Evolutionary conservation across 2,113 vertebrate genomes (phyloP), one percentile per base, ranked within the genome.

Genomic region (Burhinus oedicnemus): DNA sequence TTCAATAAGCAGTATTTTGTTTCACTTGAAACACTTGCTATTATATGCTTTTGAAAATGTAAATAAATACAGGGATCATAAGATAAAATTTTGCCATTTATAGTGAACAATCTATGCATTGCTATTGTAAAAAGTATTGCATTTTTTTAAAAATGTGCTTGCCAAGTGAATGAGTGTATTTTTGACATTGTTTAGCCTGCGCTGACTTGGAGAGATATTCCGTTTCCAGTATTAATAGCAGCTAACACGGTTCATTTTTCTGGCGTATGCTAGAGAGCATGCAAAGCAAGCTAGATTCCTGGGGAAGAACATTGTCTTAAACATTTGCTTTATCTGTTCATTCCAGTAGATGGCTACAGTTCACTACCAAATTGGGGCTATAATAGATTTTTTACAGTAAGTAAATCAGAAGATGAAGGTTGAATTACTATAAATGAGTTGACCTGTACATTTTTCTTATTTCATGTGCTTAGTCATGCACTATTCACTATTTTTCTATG

Each of bases 261-360:
- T 95, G 84, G 77, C 25, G 1, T 87, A 40, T 86, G 85, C 85
- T 95, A 54, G 96, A 87, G 57, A 94, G 89, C 94, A 91, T 87
- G 94, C 90, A 97, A 93, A 97, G 89, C 95, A 91, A 95, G 93
- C 83, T 36, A 40, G 80, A 90, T 97, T 98, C 97, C 89, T 94
- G 78, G 78, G 89, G 66, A 96, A 93, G 95, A 97, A 96, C 79
- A 70, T 86, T 96, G 83, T 96, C 95, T 96, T 95, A 84, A 96
- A 49, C 96, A 68, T 98, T 98, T 98, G 98, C 97, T 97, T 96
- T 98, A 98, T 96, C 98, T 91, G 62, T 97, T 98, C 98, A 97
- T 97, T 98, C 98, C 98, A 98, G 98, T 98, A 99, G 98, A 98
- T 98, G 98, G 98, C 98, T 98, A 98, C 94, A 98, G 98, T 97